Conservation (phyloP, 2,888 invertebrate genomes). For the Metellina segmentata region DNA sequence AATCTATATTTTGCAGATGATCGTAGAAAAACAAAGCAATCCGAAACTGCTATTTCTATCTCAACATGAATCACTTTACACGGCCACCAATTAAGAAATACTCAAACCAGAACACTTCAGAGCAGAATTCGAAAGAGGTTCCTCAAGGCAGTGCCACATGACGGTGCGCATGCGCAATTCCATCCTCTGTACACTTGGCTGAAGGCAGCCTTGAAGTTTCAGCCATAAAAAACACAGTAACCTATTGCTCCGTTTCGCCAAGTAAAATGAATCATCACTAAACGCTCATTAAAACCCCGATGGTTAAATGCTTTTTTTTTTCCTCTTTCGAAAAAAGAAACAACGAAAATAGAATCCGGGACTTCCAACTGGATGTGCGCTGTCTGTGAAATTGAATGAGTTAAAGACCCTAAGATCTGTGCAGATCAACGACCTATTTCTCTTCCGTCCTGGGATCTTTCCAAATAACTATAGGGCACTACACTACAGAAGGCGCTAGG, state of each 20-base stretch:
- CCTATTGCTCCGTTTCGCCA: slow-evolving; percentile 48
- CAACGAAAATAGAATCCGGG: background rate
- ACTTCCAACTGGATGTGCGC: background rate
- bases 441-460: slow-evolving; percentile 21
- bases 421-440: slow-evolving; percentile 49
- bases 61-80: too few species aligned
- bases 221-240: slow-evolving; percentile 30
- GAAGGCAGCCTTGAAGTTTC: slow-evolving; percentile 42
- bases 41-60: too few species aligned
- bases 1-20: too few species aligned
- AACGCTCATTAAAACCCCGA: slow-evolving; percentile 22
- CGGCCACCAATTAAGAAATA: background rate
- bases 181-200: slow-evolving; percentile 12
- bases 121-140: background rate
- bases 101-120: background rate
- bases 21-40: too few species aligned
- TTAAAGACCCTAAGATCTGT: background rate
- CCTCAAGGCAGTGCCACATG: background rate
- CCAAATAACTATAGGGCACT: background rate
- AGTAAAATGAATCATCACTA: slow-evolving; percentile 29
- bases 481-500: too few species aligned
- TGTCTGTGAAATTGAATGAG: background rate
- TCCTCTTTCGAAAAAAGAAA: background rate
- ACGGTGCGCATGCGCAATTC: slow-evolving; percentile 10
- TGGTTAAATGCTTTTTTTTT: slow-evolving; percentile 5